Evolutionary conservation across 1,140 invertebrate species (phyloP), one percentile per base, ranked within the genome.

Genomic region (Pectinophora gossypiella): DNA sequence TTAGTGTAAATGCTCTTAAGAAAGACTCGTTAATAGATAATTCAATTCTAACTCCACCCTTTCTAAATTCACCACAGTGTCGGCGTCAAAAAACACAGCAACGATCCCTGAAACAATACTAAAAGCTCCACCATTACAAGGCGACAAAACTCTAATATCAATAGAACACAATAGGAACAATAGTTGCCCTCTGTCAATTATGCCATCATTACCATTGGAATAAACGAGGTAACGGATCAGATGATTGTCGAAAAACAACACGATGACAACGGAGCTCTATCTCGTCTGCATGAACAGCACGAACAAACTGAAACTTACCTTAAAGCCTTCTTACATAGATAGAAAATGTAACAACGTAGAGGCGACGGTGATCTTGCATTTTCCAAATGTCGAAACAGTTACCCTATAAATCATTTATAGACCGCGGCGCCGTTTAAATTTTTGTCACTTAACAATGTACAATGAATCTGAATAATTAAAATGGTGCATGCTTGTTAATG

Each of bases 141-240:
- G 80, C 81, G 84, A 87, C 81, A 84, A 87, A 87, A 78, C 76
- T 61, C 58, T 81, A 76, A 86, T 85, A 87, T 77, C 75, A 78
- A 79, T 74, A 80, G 70, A 77, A 82, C 64, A 86, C 81, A 84
- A 85, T 85, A 61, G 76, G 78, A 85, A 86, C 83, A 87, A 85
- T 87, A 81, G 83, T 77, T 82, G 81, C 69, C 71, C 76, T 81
- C 75, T 85, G 81, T 87, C 84, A 87, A 85, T 87, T 87, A 86
- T 83, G 68, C 80, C 75, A 83, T 87, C 81, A 85, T 87, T 85
- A 85, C 70, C 78, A 84, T 84, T 74, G 65, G 84, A 76, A 83
- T 85, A 85, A 85, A 85, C 72, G 72, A 76, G 67, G 69, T 76
- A 81, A 78, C 72, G 70, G 71, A 78, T 85, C 76, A 68, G 72